Base-by-base conservation (phyloP, 2,888 invertebrate genomes). In the Stegana nigrithorax region DNA sequence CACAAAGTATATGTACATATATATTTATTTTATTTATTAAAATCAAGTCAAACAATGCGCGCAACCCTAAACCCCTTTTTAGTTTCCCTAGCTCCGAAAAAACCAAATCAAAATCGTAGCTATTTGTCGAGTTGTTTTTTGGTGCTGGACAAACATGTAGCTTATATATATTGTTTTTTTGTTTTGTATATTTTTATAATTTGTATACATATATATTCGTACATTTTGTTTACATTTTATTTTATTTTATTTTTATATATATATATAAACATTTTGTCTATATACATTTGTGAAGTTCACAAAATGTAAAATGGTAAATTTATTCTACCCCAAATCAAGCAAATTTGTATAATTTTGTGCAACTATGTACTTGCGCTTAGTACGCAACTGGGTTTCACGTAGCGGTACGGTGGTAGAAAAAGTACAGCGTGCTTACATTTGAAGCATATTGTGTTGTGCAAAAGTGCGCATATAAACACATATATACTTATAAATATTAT, bases 401-500 rank as follows among this genome's bases (percentile, higher is more conserved):
- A 39, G 25, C 45, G 32, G 58, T 58, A 27, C 21, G 58, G 58
- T 58, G 58, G 58, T 19, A 58, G 58, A 14, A 36, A 36, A 53
- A 14, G 32, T 29, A 36, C 19, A 32, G 53, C 66, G 64, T 32
- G 51, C 36, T 60, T 29, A 66, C 36, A 60, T 12, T 12, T 7
- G 5, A 27, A 23, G 2, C 23, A 23, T 47, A 51, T 21, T 32
- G 53, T 29, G 36, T 55, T 55, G 53, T 26, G n/a, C 53, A 55
- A 55, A 55, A 55, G 23, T 55, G 36, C n/a, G 19, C 27, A 27
- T 27, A 27, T 23, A 59, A 26, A 14, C 36, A 57, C 19, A 26
- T 39, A 25, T 39, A 32, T 27, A 56, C 36, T 51, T 26, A 14
- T 12, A 44, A 44, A 12, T 44, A 44, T 60, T 60, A 21, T 50